Evolutionary conservation across 1,140 invertebrate genomes (phyloP), one percentile per base, ranked within the genome.

Genomic region (Cardiocondyla obscurior): DNA sequence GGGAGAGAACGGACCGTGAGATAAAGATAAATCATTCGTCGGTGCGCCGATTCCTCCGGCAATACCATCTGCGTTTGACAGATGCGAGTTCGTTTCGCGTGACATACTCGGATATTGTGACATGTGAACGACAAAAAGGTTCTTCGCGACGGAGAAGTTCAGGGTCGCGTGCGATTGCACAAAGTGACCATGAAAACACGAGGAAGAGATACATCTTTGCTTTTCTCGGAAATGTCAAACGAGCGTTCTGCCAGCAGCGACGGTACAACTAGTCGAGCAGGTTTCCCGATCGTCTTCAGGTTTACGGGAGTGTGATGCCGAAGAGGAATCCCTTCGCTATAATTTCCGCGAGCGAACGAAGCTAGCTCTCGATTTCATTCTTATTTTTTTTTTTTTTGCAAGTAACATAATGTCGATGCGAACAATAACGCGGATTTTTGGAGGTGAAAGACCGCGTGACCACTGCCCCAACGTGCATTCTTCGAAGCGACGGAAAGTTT

Each of bases 281-380:
- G 82, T 87, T 88, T 87, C 49, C 55, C 72, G 42, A 73, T 65
- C 74, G 42, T 85, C n/a, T 28, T 14, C 19, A n/a, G n/a, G n/a
- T n/a, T n/a, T n/a, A n/a, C n/a, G n/a, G 39, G 8, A 57, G 14
- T 7, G 10, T 16, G 10, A 36, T 36, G 39, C 3, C 5, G 4
- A 3, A 60, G 36, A 74, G 28, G 6, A 74, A 74, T 64, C 33
- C 25, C 14, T 8, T 1, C 16, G 30, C 62, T 33, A n/a, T 19
- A 46, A 49, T 7, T n/a, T n/a, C n/a, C n/a, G n/a, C n/a, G n/a
- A n/a, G n/a, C n/a, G 22, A 51, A 6, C 30, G 19, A 74, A 60
- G 8, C 3, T 46, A 3, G 7, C 28, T 25, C 12, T 46, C n/a
- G 33, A 42, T 14, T 36, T 69, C 42, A n/a, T n/a, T n/a, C n/a